These are phyloP conservation scores for Ferdinandea cuprea DNA, from an alignment of 2,888 invertebrate genomes.

Conservation along the genomic window DNA sequence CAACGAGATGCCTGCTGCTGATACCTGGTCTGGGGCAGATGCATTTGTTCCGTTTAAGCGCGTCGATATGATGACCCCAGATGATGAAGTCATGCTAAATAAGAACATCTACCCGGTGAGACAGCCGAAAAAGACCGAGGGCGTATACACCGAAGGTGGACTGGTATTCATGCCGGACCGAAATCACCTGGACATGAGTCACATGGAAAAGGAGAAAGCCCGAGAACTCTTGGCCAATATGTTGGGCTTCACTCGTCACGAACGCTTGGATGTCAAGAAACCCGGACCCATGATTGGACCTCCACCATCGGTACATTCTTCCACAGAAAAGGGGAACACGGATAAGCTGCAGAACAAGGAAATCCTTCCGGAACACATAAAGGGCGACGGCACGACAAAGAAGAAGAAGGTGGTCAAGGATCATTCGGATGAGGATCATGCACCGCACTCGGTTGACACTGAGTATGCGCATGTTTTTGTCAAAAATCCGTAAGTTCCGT, in stretches of 20 bases:
- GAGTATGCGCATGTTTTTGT: constrained; percentile 91
- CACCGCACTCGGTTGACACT: constrained; percentile 87
- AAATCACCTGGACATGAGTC: constrained; percentile 61
- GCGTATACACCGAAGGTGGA: constrained; percentile 87
- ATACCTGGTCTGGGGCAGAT: constrained; percentile 50
- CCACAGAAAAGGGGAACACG: constrained; percentile 65
- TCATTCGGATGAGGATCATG: constrained; percentile 84
- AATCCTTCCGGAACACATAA: constrained; percentile 81
- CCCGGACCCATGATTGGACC: constrained; percentile 90
- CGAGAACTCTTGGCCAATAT: constrained; percentile 86
- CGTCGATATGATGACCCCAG: constrained; percentile 77
- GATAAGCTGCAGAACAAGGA: constrained; percentile 79
- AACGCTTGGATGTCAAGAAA: constrained; percentile 96
- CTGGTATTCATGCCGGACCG: constrained; percentile 84
- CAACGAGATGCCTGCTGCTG: constrained; percentile 6
- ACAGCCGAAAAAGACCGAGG: constrained; percentile 74
- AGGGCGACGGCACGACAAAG: constrained; percentile 80
- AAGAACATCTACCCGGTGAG: constrained; percentile 78
- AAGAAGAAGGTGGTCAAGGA: constrained; percentile 81
- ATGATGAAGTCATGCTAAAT: constrained; percentile 81
- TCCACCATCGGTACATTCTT: constrained; percentile 77
- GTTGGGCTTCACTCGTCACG: constrained; percentile 93
- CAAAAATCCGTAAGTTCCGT: constrained; percentile 87
- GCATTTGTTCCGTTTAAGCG: constrained; percentile 79
- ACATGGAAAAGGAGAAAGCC: constrained; percentile 83